Conservation (phyloP, 2,888 invertebrate species). For the Gerosis bhagava region DNA sequence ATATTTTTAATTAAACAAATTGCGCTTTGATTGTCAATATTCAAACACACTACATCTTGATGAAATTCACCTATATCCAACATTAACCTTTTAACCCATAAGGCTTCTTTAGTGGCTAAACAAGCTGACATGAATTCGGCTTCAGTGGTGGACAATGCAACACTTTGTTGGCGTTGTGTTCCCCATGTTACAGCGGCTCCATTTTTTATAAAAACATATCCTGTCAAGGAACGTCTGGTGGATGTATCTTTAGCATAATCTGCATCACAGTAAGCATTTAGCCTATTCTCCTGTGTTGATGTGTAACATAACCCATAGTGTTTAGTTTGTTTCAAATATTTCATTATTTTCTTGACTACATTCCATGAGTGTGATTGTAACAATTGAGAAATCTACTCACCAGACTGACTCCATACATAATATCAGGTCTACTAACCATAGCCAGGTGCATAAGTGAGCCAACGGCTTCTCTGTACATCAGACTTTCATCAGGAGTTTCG, state of each 20-base stretch:
- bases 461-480: neutral
- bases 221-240: neutral
- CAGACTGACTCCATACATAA: neutral
- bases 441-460: neutral
- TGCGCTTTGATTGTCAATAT: too few species aligned
- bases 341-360: slow-evolving; percentile 28
- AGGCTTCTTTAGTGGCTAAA: slow-evolving; percentile 14
- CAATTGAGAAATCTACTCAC: slow-evolving; percentile 29
- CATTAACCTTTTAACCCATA: too few species aligned
- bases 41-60: too few species aligned
- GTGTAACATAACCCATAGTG: too few species aligned
- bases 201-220: neutral
- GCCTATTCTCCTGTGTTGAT: too few species aligned
- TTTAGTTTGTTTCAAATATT: slow-evolving; percentile 19
- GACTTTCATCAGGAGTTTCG: too few species aligned
- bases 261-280: too few species aligned
- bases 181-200: slow-evolving; percentile 3
- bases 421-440: neutral
- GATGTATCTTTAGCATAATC: too few species aligned
- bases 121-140: slow-evolving; percentile 11
- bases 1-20: too few species aligned
- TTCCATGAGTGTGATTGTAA: slow-evolving; percentile 10
- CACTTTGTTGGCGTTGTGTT: slow-evolving; percentile 12
- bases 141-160: slow-evolving; percentile 9
- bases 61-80: too few species aligned